Conservation (phyloP, 1,140 invertebrate species). For the Ridgeia piscesae region DNA sequence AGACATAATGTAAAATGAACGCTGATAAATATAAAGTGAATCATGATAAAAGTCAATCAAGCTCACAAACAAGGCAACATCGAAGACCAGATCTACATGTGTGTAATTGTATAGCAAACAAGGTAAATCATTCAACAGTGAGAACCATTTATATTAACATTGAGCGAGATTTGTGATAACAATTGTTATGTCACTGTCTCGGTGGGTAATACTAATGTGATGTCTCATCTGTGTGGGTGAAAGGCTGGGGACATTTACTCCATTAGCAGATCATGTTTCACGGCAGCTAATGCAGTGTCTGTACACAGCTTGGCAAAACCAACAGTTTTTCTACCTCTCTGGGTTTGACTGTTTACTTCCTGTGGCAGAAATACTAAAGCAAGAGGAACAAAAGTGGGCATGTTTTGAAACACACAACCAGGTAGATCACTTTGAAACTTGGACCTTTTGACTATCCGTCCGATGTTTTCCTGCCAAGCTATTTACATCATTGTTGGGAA, state of each 20-base stretch:
- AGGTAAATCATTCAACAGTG: neutral
- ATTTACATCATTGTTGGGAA: neutral
- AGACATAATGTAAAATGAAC: neutral
- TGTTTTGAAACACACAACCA: too few relatives aligned
- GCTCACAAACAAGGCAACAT: neutral
- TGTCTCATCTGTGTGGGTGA: too few relatives aligned
- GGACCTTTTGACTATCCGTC: neutral
- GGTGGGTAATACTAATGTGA: neutral
- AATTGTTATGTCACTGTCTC: neutral
- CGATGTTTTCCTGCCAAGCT: neutral
- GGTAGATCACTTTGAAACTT: too few relatives aligned
- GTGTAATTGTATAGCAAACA: neutral
- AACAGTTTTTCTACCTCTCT: too few relatives aligned
- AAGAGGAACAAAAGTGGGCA: too few relatives aligned
- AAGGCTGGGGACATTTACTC: too few relatives aligned
- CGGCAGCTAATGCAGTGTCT: too few relatives aligned
- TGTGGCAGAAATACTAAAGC: too few relatives aligned
- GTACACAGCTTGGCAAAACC: too few relatives aligned
- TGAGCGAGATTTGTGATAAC: neutral
- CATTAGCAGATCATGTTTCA: too few relatives aligned
- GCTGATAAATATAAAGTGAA: slow-evolving; percentile 2
- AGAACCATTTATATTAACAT: neutral
- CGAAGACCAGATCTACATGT: neutral
- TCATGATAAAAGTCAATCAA: neutral
- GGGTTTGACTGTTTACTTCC: too few relatives aligned